Base-by-base conservation (phyloP, 2,888 invertebrate species). In the Amaurobius ferox region DNA sequence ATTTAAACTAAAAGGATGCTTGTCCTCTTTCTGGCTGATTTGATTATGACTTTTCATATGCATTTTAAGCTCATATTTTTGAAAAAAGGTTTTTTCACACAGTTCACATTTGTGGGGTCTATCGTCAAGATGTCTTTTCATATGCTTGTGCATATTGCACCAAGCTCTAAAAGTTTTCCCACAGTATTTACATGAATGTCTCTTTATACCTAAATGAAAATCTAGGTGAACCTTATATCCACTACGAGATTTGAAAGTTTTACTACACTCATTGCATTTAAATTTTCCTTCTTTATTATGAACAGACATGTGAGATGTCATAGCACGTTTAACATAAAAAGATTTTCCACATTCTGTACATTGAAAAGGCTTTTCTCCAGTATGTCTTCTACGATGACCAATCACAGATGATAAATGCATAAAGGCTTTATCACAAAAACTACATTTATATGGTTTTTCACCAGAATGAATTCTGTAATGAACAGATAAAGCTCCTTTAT, bases 1-100 rank as follows among this genome's bases (percentile, higher is more conserved):
- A 26, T 70, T 62, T 68, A 64, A 55, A 29, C 67, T 66, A 29
- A 28, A 35, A 30, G 48, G 26, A 13, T 67, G 9, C 28, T 67
- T 77, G n/a, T 26, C 26, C 39, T 29, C 30, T 30, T 76, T 83
- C 30, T 68, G 35, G n/a, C 9, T 70, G 30, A 30, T 48, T 93
- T 88, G 90, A 89, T 0, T 91, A 74, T 89, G 89, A 67, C 64
- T 88, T 71, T 87, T 87, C 62, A 86, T 81, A 61, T 90, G 90
- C 68, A 88, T 89, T 35, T 88, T 89, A 3, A 89, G 77, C 28
- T 89, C 88, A 77, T 89, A 87, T 73, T 88, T 88, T 16, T 87
- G 88, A 39, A 81, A 67, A 73, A 88, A 90, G 16, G 80, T 89
- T 68, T 87, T 89, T 7, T 80, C 83, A 85, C 90, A 90, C 0